Conservation (phyloP, 2,797 vertebrate genomes). For the Garrulus glandarius region DNA sequence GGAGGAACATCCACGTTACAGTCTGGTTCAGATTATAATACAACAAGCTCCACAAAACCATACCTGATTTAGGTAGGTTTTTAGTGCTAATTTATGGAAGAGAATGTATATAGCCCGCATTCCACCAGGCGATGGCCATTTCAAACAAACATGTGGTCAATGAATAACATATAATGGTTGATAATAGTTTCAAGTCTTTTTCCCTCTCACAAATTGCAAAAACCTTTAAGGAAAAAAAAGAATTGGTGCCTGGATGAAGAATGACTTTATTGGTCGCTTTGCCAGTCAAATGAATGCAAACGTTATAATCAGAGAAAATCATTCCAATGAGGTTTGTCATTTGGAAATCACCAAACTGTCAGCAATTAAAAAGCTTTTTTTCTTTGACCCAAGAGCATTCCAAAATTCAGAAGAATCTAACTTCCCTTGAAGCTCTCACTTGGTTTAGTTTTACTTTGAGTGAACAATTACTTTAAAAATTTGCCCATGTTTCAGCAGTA, state of each 20-base stretch:
- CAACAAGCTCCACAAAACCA: constrained; percentile 64
- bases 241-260: constrained; percentile 72
- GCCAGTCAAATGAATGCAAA: constrained; percentile 75
- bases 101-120: constrained; percentile 56
- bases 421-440: constrained; percentile 62
- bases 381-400: constrained; percentile 71
- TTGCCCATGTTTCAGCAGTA: constrained; percentile 57
- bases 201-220: constrained; percentile 77
- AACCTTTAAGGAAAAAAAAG: constrained; percentile 69
- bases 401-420: constrained; percentile 48
- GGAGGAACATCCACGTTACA: background rate
- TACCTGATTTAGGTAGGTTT: constrained; percentile 75
- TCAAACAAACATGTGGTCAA: constrained; percentile 80
- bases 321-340: constrained; percentile 81
- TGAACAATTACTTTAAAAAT: constrained; percentile 56
- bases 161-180: constrained; percentile 81
- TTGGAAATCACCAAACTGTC: constrained; percentile 81
- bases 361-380: constrained; percentile 81
- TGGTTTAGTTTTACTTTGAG: constrained; percentile 53
- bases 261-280: constrained; percentile 74
- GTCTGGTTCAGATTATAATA: constrained; percentile 75
- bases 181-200: constrained; percentile 82
- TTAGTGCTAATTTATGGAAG: constrained; percentile 72
- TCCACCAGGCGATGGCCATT: constrained; percentile 69
- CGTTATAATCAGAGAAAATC: constrained; percentile 78